Percentiles rank a stretch among this genome's conserved stretches.
Evolutionary conservation across 2,888 invertebrate genomes (phyloP).

Genomic region (Bombylius major): DNA sequence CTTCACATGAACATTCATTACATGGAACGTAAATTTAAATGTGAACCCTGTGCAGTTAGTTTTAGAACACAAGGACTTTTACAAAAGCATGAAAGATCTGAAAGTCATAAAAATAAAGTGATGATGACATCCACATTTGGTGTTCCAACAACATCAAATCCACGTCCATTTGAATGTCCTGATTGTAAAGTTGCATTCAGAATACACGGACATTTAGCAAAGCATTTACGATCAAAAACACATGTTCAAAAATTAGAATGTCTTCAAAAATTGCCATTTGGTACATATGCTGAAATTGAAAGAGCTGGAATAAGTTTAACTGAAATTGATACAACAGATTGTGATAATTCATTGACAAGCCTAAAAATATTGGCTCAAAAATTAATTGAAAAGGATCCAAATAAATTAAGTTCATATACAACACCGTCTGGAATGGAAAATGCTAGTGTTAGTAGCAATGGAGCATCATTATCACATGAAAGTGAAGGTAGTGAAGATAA

Average conservation of each 20-base stretch:
- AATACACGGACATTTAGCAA: conserved; percentile 93
- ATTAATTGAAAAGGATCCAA: conserved; percentile 68
- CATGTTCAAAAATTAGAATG: conserved; percentile 91
- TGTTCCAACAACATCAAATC: conserved; percentile 74
- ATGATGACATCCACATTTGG: conserved; percentile 78
- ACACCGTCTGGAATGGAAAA: conserved; percentile 28
- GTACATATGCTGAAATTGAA: conserved; percentile 88
- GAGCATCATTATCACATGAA: conserved; percentile 1
- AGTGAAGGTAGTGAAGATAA: conserved; percentile 12
- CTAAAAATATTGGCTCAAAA: conserved; percentile 69
- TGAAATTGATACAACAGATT: conserved; percentile 92
- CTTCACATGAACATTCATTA: conserved; percentile 93
- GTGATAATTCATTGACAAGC: conserved; percentile 86
- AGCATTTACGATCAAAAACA: conserved; percentile 91
- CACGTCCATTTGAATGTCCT: conserved; percentile 88
- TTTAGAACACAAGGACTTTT: conserved; percentile 84
- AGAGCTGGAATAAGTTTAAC: conserved; percentile 79
- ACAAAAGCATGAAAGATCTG: conserved; percentile 86
- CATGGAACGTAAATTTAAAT: conserved; percentile 82
- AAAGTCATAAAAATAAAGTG: conserved; percentile 85
- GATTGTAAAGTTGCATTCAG: conserved; percentile 94
- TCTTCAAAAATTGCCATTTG: conserved; percentile 83
- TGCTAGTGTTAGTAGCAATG: background rate
- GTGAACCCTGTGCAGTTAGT: conserved; percentile 82
- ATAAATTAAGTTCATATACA: conserved; percentile 48